Conservation (phyloP, 2,797 vertebrate genomes). For the Triplophysa bombifrons region DNA sequence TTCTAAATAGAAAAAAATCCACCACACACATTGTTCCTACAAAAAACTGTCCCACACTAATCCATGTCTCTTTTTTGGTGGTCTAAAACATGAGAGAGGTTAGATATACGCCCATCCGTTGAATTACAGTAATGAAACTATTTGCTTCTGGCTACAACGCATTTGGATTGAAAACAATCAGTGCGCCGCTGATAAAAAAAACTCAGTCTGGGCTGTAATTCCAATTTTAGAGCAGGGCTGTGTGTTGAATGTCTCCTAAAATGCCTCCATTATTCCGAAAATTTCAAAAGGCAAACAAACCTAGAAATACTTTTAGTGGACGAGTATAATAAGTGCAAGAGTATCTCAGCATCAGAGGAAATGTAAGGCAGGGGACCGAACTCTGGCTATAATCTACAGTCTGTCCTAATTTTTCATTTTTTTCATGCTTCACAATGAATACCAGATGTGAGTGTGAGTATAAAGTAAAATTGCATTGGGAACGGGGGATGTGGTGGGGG, state of each 20-base stretch:
- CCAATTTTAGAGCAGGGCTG: conserved; percentile 13
- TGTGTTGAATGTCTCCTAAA: conserved; percentile 41
- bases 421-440: conserved; percentile 74
- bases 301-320: conserved; percentile 70
- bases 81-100: conserved; percentile 52
- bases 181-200: conserved; percentile 41
- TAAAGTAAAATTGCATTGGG: conserved; percentile 69
- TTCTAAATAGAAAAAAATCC: conserved; percentile 32
- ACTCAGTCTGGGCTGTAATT: conserved; percentile 17
- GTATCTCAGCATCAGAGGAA: conserved; percentile 76
- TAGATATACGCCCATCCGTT: conserved; percentile 67
- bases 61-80: conserved; percentile 49
- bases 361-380: conserved; percentile 72
- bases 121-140: conserved; percentile 68
- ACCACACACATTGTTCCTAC: conserved; percentile 38
- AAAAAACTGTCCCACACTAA: conserved; percentile 34
- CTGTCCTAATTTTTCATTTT: conserved; percentile 69
- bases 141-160: conserved; percentile 67
- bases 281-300: conserved; percentile 74
- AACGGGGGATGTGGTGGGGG: conserved; percentile 23
- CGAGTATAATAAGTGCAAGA: conserved; percentile 48
- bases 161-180: conserved; percentile 46
- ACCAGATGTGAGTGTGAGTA: conserved; percentile 83
- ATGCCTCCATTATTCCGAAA: conserved; percentile 49
- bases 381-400: conserved; percentile 64